These are phyloP conservation scores for Meriones psammophilus DNA, from an alignment of 2,797 vertebrate species.

Conservation along the genomic window DNA sequence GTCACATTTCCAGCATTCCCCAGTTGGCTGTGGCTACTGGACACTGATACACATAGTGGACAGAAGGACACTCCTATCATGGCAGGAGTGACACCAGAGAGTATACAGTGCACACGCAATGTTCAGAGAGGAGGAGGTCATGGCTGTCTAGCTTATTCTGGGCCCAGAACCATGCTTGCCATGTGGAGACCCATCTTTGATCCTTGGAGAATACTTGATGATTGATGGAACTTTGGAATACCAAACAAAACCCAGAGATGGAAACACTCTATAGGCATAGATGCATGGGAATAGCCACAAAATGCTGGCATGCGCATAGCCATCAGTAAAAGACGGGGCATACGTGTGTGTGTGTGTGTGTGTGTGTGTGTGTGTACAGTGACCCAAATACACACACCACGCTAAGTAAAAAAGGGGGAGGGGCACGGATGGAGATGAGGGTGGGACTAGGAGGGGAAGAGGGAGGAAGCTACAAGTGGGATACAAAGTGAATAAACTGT, in stretches of 20 bases:
- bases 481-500: no score
- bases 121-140: neutral
- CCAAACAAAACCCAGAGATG: neutral
- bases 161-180: neutral
- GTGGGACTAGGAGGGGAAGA: no score
- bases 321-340: conserved; percentile 4
- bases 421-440: no score
- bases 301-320: neutral
- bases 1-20: neutral
- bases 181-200: neutral
- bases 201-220: neutral
- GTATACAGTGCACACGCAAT: neutral
- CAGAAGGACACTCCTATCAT: neutral
- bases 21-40: neutral
- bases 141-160: neutral
- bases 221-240: conserved; percentile 14
- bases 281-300: neutral
- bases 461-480: no score
- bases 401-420: neutral
- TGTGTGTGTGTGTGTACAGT: neutral
- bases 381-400: neutral
- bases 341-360: neutral
- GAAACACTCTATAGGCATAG: neutral
- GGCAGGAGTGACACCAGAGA: neutral
- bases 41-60: no score